phyloP scores from a whole-genome alignment of 2,797 vertebrate genomes.

The Scyliorhinus canicula region DNA sequence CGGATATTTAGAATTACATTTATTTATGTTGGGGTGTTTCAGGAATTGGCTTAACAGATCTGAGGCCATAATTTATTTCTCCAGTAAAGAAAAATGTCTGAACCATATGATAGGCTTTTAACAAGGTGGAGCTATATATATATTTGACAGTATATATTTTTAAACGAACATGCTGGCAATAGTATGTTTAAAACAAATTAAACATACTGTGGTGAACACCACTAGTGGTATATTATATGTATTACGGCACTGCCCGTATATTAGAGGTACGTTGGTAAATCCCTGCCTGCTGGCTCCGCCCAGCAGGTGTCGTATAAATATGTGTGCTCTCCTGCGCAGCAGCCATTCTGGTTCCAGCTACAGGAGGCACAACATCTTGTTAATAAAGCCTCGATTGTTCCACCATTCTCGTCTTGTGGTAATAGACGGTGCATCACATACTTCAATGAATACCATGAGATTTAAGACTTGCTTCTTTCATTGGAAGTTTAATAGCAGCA shows the following conservation, averaged over 20 bases:
- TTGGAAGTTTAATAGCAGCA: neutral
- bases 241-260: too few species aligned
- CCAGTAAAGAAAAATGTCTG: neutral
- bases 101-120: neutral
- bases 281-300: too few species aligned
- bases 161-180: neutral
- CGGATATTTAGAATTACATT: neutral
- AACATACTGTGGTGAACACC: too few species aligned
- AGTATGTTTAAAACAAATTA: neutral
- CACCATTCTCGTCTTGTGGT: too few species aligned
- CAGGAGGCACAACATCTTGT: too few species aligned
- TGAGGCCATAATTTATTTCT: slow-evolving; percentile 26
- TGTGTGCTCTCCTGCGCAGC: too few species aligned
- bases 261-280: too few species aligned
- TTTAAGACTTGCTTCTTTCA: neutral
- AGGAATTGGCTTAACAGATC: neutral
- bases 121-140: neutral
- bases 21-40: neutral
- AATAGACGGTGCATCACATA: too few species aligned
- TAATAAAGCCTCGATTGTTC: too few species aligned
- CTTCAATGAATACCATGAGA: neutral
- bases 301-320: too few species aligned
- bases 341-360: too few species aligned
- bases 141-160: neutral
- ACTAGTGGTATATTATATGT: too few species aligned